phyloP scores from a whole-genome alignment of 2,888 invertebrate species.

The Ptychoptera contaminata region DNA sequence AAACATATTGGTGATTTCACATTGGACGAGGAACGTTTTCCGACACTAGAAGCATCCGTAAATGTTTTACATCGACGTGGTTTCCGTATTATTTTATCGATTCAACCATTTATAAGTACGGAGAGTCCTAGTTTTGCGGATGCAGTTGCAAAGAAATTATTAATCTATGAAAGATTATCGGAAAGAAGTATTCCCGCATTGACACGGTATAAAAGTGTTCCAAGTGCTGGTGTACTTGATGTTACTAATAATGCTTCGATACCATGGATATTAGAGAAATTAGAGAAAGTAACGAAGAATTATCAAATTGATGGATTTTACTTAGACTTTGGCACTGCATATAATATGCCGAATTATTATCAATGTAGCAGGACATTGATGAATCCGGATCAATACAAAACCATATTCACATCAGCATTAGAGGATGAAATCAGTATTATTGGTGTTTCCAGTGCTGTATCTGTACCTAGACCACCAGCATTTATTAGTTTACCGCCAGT shows the following conservation, averaged over 20 bases:
- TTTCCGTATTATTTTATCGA: constrained; percentile 74
- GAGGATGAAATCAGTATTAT: constrained; percentile 49
- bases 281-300: constrained; percentile 50
- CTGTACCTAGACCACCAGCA: constrained; percentile 66
- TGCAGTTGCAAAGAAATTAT: constrained; percentile 54
- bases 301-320: constrained; percentile 76
- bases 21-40: constrained; percentile 64
- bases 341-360: constrained; percentile 76
- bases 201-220: constrained; percentile 63
- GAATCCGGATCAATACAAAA: constrained; percentile 73
- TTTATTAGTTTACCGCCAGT: constrained; percentile 76
- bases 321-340: constrained; percentile 65
- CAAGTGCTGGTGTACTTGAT: constrained; percentile 73
- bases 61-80: constrained; percentile 68
- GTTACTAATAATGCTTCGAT: constrained; percentile 68
- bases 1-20: constrained; percentile 69
- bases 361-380: constrained; percentile 54
- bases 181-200: constrained; percentile 68
- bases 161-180: constrained; percentile 65
- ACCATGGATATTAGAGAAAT: constrained; percentile 61
- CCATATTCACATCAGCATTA: constrained; percentile 48
- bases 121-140: constrained; percentile 71
- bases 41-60: constrained; percentile 59
- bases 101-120: constrained; percentile 80
- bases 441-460: constrained; percentile 70